Evolutionary conservation across 2,888 invertebrate species (phyloP).

Genomic region (Sinhomidia bicolor): DNA sequence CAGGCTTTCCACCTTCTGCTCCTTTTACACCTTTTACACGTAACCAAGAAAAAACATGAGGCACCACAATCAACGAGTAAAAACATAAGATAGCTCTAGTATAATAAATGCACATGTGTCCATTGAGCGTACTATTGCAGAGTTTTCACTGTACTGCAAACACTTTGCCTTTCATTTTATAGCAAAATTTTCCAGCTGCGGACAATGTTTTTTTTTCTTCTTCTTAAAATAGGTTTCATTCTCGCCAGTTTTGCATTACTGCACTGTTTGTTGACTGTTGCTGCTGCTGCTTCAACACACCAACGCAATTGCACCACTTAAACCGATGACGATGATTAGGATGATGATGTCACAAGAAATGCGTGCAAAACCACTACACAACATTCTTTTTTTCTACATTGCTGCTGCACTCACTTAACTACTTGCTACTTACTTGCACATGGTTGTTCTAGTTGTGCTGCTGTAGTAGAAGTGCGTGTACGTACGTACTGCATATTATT

Average conservation of each 20-base stretch:
- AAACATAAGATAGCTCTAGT: too few species aligned
- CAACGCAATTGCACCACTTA: background rate
- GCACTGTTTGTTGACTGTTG: too few species aligned
- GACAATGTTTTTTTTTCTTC: background rate
- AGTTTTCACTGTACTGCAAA: background rate
- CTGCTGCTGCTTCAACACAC: background rate
- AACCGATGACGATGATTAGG: background rate
- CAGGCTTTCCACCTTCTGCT: slow-evolving; percentile 21
- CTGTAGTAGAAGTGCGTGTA: background rate
- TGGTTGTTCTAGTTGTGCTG: background rate
- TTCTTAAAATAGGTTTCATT: too few species aligned
- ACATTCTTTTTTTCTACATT: slow-evolving; percentile 17
- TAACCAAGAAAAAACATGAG: slow-evolving; percentile 5
- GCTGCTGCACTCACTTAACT: too few species aligned
- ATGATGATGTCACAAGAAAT: background rate
- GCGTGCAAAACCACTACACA: background rate
- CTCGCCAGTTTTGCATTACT: too few species aligned
- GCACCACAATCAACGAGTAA: too few species aligned
- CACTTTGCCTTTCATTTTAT: background rate
- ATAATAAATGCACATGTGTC: too few species aligned
- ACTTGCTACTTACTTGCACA: background rate
- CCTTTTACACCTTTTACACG: background rate
- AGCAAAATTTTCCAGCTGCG: background rate
- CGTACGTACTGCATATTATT: background rate
- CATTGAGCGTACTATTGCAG: too few species aligned